phyloP scores from a whole-genome alignment of 2,797 vertebrate species.

The Denticeps clupeoides region DNA sequence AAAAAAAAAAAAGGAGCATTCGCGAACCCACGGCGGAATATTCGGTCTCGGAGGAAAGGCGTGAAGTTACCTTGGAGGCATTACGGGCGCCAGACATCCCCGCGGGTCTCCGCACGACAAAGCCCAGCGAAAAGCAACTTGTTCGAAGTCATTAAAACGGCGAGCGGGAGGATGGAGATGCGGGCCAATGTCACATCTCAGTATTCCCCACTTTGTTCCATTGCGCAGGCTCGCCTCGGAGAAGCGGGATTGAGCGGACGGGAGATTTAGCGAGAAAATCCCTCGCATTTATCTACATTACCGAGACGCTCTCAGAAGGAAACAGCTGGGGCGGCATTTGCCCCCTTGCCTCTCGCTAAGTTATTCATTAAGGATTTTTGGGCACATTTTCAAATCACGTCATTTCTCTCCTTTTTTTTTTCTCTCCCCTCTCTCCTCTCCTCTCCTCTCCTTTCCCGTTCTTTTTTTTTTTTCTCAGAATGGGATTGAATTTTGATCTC shows the following conservation, averaged over 20 bases:
- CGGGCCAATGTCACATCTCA: constrained; percentile 98
- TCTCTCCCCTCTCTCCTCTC: too few species aligned
- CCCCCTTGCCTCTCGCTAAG: constrained; percentile 97
- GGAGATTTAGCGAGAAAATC: constrained; percentile 99
- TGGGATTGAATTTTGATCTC: constrained; percentile 64
- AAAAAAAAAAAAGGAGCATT: constrained; percentile 27
- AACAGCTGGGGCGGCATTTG: constrained; percentile 98
- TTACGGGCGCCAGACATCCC: constrained; percentile 93
- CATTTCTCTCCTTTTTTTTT: too few species aligned
- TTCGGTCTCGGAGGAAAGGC: constrained; percentile 70
- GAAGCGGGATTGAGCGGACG: constrained; percentile 99
- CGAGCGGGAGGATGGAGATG: constrained; percentile 82
- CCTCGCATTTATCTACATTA: constrained; percentile 99
- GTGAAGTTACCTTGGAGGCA: constrained; percentile 97
- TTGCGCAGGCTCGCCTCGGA: constrained; percentile 97
- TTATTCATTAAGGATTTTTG: constrained; percentile 98
- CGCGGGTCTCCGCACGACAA: constrained; percentile 90
- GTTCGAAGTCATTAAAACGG: constrained; percentile 97
- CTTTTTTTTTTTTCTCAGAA: constrained; percentile 54
- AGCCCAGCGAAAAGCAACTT: constrained; percentile 90
- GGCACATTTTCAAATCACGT: constrained; percentile 97
- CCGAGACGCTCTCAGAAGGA: constrained; percentile 99
- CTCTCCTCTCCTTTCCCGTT: too few species aligned
- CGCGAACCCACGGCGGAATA: constrained; percentile 54
- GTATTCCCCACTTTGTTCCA: constrained; percentile 99